Evolutionary conservation across 2,797 vertebrate species (phyloP), one percentile per base, ranked within the genome.

Genomic region (Mycteria americana): DNA sequence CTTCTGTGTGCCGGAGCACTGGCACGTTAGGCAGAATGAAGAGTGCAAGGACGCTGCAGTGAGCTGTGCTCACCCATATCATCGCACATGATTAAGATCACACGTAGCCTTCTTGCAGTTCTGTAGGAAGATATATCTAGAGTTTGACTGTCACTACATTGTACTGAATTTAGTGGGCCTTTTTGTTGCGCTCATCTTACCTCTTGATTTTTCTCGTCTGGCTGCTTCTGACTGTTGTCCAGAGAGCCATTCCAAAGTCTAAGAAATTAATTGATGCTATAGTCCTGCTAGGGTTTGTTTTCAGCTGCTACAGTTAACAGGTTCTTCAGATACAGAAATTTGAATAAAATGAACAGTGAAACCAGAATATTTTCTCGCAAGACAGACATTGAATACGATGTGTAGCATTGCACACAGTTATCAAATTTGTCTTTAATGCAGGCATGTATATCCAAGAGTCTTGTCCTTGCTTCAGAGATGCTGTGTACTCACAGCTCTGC

Each of bases 181-280:
- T 95, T 68, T 69, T 85, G 41, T 65, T 89, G 22, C n/a, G 27
- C 30, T 88, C 41, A 16, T 87, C 50, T 73, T 74, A 33, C 35
- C 7, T 37, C 82, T 80, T 15, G 1, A 51, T 72, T 91, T 93
- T 93, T 93, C 57, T 77, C 91, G 28, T 48, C 76, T 83, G 84
- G 23, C 56, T 93, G 65, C 70, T 84, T 69, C 64, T 91, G 87
- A 91, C 91, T 80, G 72, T 65, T 89, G 73, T 63, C 81, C 65
- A 81, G 89, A 93, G 81, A 91, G 46, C 50, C 46, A 78, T 95
- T 91, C n/a, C 39, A n/a, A 51, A 59, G 76, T 81, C 87, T 93
- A 68, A 83, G 51, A 88, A 92, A 84, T 88, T 90, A 93, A 86
- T 67, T 37, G 62, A 41, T 88, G 39, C 72, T 89, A 2, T 53